Conservation (phyloP, 2,888 invertebrate genomes). For the Lasioglossum villosulum region DNA sequence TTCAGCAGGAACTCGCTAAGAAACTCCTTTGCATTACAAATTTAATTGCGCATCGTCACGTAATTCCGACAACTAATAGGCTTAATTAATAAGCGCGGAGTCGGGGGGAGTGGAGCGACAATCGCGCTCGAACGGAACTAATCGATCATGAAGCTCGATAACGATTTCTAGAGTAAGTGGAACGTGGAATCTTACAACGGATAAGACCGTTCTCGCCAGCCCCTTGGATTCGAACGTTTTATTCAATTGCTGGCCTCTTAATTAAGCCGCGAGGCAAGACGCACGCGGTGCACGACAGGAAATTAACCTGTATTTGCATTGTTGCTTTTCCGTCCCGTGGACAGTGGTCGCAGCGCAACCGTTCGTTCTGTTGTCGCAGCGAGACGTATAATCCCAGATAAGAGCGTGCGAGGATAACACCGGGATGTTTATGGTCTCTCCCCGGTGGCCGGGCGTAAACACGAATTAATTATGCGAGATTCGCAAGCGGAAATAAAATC, state of each 20-base stretch:
- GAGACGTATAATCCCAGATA: conserved; percentile 3
- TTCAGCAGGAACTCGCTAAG: neutral
- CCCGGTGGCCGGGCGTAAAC: conserved; percentile 19
- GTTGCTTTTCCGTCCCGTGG: conserved; percentile 5
- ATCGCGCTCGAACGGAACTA: neutral
- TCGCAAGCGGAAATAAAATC: conserved; percentile 58
- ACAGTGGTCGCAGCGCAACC: neutral
- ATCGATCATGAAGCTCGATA: conserved; percentile 32
- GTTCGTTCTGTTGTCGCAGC: conserved; percentile 14
- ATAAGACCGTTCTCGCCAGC: neutral
- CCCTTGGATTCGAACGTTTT: neutral
- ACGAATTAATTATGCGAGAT: conserved; percentile 58
- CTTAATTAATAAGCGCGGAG: conserved; percentile 17
- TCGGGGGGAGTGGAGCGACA: neutral
- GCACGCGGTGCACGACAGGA: neutral
- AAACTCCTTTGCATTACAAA: conserved; percentile 23
- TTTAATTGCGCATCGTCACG: conserved; percentile 34
- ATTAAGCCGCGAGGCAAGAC: neutral
- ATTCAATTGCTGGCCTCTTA: neutral
- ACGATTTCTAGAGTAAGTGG: conserved; percentile 17
- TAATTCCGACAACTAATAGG: conserved; percentile 20
- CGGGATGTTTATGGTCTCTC: conserved; percentile 21
- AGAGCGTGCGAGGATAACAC: conserved; percentile 19
- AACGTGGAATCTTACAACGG: neutral
- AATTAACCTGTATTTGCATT: conserved; percentile 14